A percentile compares a stretch with the other conserved stretches of the same genome.
These are phyloP conservation scores for Gobio occitaniae DNA, from an alignment of 2,797 vertebrate genomes.

Conservation along the genomic window DNA sequence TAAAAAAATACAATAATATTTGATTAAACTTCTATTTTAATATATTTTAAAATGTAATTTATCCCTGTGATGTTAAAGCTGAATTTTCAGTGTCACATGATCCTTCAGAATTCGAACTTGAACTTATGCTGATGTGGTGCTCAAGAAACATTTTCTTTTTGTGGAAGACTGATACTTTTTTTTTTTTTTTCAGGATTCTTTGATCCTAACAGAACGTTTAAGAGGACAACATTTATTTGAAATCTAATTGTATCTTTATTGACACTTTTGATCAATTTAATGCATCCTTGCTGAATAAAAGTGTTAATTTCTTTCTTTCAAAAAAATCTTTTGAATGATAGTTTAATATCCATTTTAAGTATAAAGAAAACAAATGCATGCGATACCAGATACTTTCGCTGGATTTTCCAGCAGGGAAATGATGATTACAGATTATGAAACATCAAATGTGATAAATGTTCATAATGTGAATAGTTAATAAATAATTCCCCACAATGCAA, in stretches of 20 bases:
- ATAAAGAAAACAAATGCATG: neutral
- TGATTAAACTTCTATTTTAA: neutral
- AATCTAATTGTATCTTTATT: neutral
- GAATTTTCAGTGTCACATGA: neutral
- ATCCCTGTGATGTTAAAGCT: neutral
- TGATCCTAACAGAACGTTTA: neutral
- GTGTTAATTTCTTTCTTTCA: neutral
- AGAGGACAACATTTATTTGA: neutral
- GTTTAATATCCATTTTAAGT: neutral
- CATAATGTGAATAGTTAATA: neutral
- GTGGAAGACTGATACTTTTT: neutral
- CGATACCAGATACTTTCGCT: neutral
- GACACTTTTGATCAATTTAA: neutral
- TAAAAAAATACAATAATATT: neutral
- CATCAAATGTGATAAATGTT: neutral
- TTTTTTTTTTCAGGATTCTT: neutral
- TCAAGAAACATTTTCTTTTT: neutral
- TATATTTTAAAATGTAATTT: neutral
- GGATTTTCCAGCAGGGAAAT: neutral
- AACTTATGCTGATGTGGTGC: too few relatives aligned
- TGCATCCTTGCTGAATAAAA: conserved; percentile 1
- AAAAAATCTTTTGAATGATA: neutral
- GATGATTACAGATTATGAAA: neutral
- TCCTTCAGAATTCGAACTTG: neutral
- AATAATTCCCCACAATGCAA: neutral